These are phyloP conservation scores for Dryas iulia DNA, from an alignment of 1,140 invertebrate genomes.

Conservation along the genomic window DNA sequence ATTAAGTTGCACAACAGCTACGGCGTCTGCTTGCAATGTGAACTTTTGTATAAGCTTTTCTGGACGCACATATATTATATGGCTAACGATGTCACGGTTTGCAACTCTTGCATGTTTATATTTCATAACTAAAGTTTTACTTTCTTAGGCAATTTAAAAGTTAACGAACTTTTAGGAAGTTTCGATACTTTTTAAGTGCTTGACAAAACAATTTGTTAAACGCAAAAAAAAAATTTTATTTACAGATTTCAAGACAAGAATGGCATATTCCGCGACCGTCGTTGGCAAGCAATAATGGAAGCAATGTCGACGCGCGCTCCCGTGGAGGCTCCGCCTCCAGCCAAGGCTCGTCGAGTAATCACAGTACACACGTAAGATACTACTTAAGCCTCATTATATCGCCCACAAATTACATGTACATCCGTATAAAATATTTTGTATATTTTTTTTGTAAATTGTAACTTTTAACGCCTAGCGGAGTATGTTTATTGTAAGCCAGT, in stretches of 20 bases:
- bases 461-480: too few relatives aligned
- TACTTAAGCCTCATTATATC: constrained; percentile 15
- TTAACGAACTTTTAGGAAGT: neutral
- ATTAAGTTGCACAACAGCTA: constrained; percentile 12
- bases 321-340: constrained; percentile 84
- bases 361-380: constrained; percentile 87
- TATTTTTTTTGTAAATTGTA: neutral
- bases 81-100: constrained; percentile 13
- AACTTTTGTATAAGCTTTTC: constrained; percentile 10
- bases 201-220: neutral
- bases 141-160: constrained; percentile 17
- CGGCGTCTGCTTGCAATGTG: neutral
- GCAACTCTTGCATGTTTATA: constrained; percentile 6
- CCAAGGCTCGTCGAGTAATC: constrained; percentile 87
- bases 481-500: too few relatives aligned
- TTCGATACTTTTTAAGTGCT: neutral
- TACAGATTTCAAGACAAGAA: constrained; percentile 81
- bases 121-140: constrained; percentile 16
- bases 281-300: constrained; percentile 81
- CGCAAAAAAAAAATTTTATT: constrained; percentile 29
- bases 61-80: constrained; percentile 10
- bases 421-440: neutral
- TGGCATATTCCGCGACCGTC: constrained; percentile 91
- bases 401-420: neutral
- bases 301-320: constrained; percentile 66